A percentile compares a stretch with the other conserved stretches of the same genome.
Evolutionary conservation across 2,797 vertebrate genomes (phyloP).

Genomic region (Poeciliopsis infans): DNA sequence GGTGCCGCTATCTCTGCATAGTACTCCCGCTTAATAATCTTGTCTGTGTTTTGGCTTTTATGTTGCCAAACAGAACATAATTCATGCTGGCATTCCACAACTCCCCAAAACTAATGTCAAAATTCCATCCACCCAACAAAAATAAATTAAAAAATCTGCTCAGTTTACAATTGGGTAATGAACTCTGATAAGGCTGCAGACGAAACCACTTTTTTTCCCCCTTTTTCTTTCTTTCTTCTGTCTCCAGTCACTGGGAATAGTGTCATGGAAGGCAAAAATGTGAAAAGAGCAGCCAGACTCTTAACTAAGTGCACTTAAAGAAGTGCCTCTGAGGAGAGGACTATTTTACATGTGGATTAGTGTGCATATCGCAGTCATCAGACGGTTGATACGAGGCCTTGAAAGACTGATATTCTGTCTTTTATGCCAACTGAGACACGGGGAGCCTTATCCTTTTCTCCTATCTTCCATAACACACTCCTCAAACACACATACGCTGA

Average conservation of each 20-base stretch:
- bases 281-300: slow-evolving; percentile 28
- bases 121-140: slow-evolving; percentile 38
- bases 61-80: slow-evolving; percentile 13
- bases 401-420: slow-evolving; percentile 63
- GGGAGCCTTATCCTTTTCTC: slow-evolving; percentile 74
- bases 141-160: slow-evolving; percentile 36
- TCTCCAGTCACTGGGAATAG: slow-evolving; percentile 28
- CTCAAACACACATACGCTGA: slow-evolving; percentile 47
- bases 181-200: slow-evolving; percentile 54
- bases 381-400: slow-evolving; percentile 63
- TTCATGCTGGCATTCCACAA: slow-evolving; percentile 33
- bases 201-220: slow-evolving; percentile 28
- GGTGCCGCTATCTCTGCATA: neutral
- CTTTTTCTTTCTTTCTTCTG: no score
- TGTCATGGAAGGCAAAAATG: slow-evolving; percentile 24
- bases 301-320: slow-evolving; percentile 68
- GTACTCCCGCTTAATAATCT: neutral
- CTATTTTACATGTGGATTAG: slow-evolving; percentile 81
- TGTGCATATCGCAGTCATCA: slow-evolving; percentile 74
- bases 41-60: slow-evolving; percentile 51
- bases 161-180: slow-evolving; percentile 59
- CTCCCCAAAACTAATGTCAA: slow-evolving; percentile 61
- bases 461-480: slow-evolving; percentile 72
- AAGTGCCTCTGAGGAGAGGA: slow-evolving; percentile 70
- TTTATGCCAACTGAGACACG: slow-evolving; percentile 69